A percentile compares a stretch with the other conserved stretches of the same genome.
These are phyloP conservation scores for Arenicola marina DNA, from an alignment of 2,888 invertebrate genomes.

Conservation along the genomic window DNA sequence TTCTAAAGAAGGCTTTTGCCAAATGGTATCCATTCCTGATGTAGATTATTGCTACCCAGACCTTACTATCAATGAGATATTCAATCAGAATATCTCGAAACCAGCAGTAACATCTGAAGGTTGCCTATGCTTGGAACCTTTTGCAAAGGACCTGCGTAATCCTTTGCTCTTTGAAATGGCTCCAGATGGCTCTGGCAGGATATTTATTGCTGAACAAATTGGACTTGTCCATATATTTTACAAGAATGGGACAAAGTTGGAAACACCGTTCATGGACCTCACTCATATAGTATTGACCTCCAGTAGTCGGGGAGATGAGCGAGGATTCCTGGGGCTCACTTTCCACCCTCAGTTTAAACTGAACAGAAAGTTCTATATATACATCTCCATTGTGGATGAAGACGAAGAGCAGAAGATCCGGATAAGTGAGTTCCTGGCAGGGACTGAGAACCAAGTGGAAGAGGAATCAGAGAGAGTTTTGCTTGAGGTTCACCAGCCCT, in stretches of 20 bases:
- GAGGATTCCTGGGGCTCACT: constrained; percentile 48
- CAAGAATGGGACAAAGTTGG: constrained; percentile 32
- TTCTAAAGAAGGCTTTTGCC: constrained; percentile 38
- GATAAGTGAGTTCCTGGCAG: constrained; percentile 34
- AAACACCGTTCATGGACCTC: constrained; percentile 44
- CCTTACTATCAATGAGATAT: constrained; percentile 37
- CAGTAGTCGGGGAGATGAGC: constrained; percentile 31
- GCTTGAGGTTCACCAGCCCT: constrained; percentile 48
- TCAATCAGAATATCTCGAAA: constrained; percentile 36
- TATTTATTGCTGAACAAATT: constrained; percentile 52
- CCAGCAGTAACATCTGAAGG: constrained; percentile 37
- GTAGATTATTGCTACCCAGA: constrained; percentile 52
- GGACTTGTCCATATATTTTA: constrained; percentile 45
- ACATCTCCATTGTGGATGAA: constrained; percentile 39
- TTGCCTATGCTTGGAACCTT: constrained; percentile 49
- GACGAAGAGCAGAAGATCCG: constrained; percentile 2
- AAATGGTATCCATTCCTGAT: constrained; percentile 36
- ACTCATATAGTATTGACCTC: constrained; percentile 33
- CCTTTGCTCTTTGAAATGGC: constrained; percentile 26
- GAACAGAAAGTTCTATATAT: constrained; percentile 50
- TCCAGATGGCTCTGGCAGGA: constrained; percentile 43
- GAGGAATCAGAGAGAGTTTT: constrained; percentile 38
- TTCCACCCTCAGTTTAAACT: constrained; percentile 46
- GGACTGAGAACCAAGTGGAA: constrained; percentile 36
- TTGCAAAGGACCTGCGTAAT: constrained; percentile 21